Evolutionary conservation across 2,888 invertebrate genomes (phyloP).

Genomic region (Thymelicus lineola): DNA sequence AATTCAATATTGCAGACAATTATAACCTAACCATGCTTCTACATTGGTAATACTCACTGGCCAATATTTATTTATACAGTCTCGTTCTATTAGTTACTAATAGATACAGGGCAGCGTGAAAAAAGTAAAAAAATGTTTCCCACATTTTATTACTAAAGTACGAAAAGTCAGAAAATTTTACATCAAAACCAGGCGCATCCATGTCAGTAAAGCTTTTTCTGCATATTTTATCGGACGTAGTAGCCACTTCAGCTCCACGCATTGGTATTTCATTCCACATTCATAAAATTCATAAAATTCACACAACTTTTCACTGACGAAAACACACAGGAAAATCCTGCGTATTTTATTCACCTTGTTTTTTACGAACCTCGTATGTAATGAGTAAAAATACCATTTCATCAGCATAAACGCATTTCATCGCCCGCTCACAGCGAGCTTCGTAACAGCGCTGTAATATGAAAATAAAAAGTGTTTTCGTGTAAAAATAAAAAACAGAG

Average conservation of each 20-base stretch:
- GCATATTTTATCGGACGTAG: slow-evolving; percentile 15
- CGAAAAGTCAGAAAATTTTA: neutral
- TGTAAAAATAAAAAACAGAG: slow-evolving; percentile 59
- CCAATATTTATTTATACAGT: too few species aligned
- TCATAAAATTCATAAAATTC: slow-evolving; percentile 3
- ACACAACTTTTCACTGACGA: slow-evolving; percentile 21
- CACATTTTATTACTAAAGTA: too few species aligned
- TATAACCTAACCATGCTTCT: too few species aligned
- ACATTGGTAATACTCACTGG: too few species aligned
- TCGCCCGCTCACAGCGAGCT: slow-evolving; percentile 42
- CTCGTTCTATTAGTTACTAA: too few species aligned
- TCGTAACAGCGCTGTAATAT: slow-evolving; percentile 55
- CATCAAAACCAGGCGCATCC: neutral
- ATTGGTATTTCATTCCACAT: slow-evolving; percentile 27
- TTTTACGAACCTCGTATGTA: slow-evolving; percentile 30
- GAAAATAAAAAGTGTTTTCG: slow-evolving; percentile 66
- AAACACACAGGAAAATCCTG: slow-evolving; percentile 22
- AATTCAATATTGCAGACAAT: too few species aligned
- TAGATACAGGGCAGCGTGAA: too few species aligned
- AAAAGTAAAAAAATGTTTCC: too few species aligned
- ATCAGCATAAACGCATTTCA: slow-evolving; percentile 49
- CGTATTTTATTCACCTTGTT: slow-evolving; percentile 20
- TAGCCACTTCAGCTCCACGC: slow-evolving; percentile 19
- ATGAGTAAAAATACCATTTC: slow-evolving; percentile 46
- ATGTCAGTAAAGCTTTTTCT: slow-evolving; percentile 7